phyloP scores from a whole-genome alignment of 1,140 invertebrate species.

The Bombyx mandarina region DNA sequence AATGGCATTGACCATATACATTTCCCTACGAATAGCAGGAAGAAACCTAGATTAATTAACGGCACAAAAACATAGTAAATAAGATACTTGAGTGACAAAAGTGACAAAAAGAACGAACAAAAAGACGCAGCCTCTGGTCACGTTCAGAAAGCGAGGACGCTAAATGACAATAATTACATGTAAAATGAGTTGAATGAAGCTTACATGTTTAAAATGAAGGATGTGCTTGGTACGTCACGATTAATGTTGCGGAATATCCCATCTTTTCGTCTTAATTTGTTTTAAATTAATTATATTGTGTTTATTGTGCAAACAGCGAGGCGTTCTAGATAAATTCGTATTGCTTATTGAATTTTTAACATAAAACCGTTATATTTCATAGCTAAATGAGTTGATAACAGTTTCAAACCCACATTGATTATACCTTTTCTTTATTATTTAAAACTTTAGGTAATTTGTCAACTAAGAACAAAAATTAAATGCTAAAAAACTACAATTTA shows the following conservation, averaged over 20 bases:
- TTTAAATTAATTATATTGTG: too few relatives aligned
- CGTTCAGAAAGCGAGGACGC: slow-evolving; percentile 25
- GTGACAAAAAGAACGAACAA: not conserved
- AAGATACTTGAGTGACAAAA: slow-evolving; percentile 20
- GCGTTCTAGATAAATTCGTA: too few relatives aligned
- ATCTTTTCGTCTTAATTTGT: too few relatives aligned
- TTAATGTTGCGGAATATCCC: not conserved
- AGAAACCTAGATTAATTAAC: slow-evolving; percentile 29
- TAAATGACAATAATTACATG: slow-evolving; percentile 43
- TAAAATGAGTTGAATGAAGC: slow-evolving; percentile 45
- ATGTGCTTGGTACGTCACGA: slow-evolving; percentile 1
- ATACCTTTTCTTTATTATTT: too few relatives aligned
- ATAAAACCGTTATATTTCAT: too few relatives aligned
- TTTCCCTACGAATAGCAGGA: slow-evolving; percentile 1
- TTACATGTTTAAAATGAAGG: slow-evolving; percentile 30
- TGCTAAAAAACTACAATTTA: too few relatives aligned
- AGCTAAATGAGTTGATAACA: too few relatives aligned
- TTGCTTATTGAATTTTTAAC: too few relatives aligned
- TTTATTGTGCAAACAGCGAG: too few relatives aligned
- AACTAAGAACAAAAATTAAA: too few relatives aligned
- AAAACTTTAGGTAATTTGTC: too few relatives aligned
- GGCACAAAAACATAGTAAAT: slow-evolving; percentile 28
- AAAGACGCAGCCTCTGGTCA: slow-evolving; percentile 15
- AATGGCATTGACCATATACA: not conserved
- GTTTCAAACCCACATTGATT: too few relatives aligned